These are phyloP conservation scores for Atethmia centrago DNA, from an alignment of 2,888 invertebrate genomes.

Conservation along the genomic window DNA sequence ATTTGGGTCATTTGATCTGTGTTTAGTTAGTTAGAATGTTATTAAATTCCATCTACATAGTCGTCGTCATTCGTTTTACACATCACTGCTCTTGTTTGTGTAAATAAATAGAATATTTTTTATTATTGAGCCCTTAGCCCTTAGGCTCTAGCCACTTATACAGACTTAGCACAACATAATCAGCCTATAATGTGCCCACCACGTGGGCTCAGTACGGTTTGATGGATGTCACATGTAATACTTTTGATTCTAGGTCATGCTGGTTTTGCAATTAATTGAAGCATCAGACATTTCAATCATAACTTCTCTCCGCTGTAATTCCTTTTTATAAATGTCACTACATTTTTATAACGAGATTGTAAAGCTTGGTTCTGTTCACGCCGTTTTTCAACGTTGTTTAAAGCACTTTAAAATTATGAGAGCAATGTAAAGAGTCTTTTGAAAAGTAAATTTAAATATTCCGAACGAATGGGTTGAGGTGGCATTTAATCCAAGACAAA, in stretches of 20 bases:
- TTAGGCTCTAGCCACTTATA: background rate
- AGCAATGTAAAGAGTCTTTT: conserved; percentile 9
- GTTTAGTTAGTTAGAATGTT: background rate
- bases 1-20: background rate
- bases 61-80: background rate
- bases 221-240: background rate
- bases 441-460: conserved; percentile 31
- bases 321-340: conserved; percentile 9
- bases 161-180: background rate
- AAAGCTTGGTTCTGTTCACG: conserved; percentile 2
- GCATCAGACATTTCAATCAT: background rate
- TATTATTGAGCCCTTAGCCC: background rate
- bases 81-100: no score
- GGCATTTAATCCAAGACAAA: background rate
- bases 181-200: background rate
- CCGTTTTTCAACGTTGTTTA: conserved; percentile 15
- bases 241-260: background rate
- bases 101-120: no score
- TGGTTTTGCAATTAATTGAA: background rate
- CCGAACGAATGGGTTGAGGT: conserved; percentile 12
- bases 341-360: conserved; percentile 10
- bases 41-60: background rate
- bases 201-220: background rate
- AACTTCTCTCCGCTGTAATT: background rate
- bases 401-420: conserved; percentile 29